Evolutionary conservation across 64 coral and sea anemone genomes (phyloP), one percentile per base, ranked within the genome.

Genomic region (Montipora efflorescens): DNA sequence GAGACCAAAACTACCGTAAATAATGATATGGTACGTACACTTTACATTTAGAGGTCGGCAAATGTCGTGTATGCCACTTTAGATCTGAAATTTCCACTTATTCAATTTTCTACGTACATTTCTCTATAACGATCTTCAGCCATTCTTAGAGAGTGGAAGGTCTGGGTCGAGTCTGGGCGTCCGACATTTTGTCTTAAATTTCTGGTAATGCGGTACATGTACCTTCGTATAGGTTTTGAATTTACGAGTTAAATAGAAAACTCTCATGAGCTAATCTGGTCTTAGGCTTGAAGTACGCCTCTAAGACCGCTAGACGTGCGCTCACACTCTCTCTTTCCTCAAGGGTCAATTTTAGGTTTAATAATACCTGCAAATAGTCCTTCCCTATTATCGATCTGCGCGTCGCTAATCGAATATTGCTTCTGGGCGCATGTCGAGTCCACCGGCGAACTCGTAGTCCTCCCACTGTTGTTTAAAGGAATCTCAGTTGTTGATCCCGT

Each of bases 231-330:
- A 13, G 7, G 15, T 11, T 28, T 91, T 82, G 79, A 11, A 75
- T n/a, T 3, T 71, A 79, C 44, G 81, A 72, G 69, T 91, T 95
- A 47, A 95, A 91, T 9, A 79, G 21, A 47, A 69, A 79, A 55
- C 88, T 47, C 15, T 90, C 87, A 58, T 90, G 90, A 15, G 84
- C 74, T 59, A 95, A 88, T 72, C 84, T 95, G 59, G 80, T 87
- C 25, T 87, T 95, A 2, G 88, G 94, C 66, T 91, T 95, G 51
- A 80, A 95, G 73, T 89, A 79, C 8, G 19, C 55, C 79, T 79
- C 87, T 49, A 89, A 59, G 57, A 22, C 87, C 36, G 48, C 58
- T 67, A 90, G 44, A 58, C 77, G 71, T 8, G 57, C 9, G 8
- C 7, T 90, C 5, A 78, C 59, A 19, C 67, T 50, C 70, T 1